Base-by-base conservation (phyloP, 2,888 invertebrate species). In the Sycophila texana region DNA sequence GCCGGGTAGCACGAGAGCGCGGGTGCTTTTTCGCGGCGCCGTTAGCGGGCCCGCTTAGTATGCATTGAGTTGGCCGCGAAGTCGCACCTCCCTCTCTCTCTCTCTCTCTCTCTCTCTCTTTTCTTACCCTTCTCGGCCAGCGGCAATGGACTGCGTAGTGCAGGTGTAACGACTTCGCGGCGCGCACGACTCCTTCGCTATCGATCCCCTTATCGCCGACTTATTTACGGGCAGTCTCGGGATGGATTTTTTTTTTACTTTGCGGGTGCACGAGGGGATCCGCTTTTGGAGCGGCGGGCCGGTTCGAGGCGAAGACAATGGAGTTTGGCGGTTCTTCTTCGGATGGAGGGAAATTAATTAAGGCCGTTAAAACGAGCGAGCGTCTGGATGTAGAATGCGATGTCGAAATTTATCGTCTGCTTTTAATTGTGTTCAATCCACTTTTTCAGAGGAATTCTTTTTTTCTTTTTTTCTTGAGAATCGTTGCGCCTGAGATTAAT, bases 41-140 rank as follows among this genome's bases (percentile, higher is more conserved):
- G 77, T 77, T 74, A 74, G 79, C 74, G 26, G 84, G 87, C 86
- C 88, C 86, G 88, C 88, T 89, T 89, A 89, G 88, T 89, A 89
- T 89, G 89, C 89, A 89, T 89, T 89, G 89, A 89, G 86, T 89
- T 89, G 39, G 39, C 39, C 39, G 85, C 87, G 86, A 88, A 89
- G 88, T 88, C 87, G 89, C 87, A n/a, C 57, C 39, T 39, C 39
- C 39, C 39, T 10, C 39, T 39, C 10, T 39, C 39, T 39, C 39
- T 7, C 1, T 39, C 18, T 57, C n/a, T n/a, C n/a, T n/a, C n/a
- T n/a, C n/a, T n/a, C 55, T n/a, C n/a, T 20, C 18, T 57, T 20
- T 57, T 57, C 57, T 57, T 57, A 18, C 57, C 20, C 57, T 18
- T 5, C 20, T 20, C 20, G 20, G n/a, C 20, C 20, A 20, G 39